These are phyloP conservation scores for Pyrgus malvae DNA, from an alignment of 2,888 invertebrate species.

Conservation along the genomic window DNA sequence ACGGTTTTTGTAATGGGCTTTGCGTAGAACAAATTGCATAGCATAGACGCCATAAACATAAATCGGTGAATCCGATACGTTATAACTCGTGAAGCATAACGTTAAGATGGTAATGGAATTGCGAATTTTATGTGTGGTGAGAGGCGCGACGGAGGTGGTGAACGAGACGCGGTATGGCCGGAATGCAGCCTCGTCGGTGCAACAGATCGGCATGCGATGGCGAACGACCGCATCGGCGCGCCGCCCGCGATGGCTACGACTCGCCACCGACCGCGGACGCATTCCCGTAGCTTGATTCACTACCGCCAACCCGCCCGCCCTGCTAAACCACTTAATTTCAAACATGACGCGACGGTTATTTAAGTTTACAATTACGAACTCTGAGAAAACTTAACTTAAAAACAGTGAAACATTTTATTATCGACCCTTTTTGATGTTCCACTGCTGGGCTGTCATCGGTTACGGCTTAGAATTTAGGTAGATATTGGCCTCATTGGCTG, in stretches of 20 bases:
- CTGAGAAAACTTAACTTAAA: too few species aligned
- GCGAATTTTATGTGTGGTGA: neutral
- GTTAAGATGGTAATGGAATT: neutral
- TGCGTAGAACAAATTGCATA: too few species aligned
- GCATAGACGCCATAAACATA: too few species aligned
- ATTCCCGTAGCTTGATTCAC: constrained; percentile 52
- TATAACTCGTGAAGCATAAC: neutral
- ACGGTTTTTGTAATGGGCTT: too few species aligned
- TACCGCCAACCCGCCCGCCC: constrained; percentile 6
- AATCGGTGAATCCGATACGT: neutral
- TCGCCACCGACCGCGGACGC: constrained; percentile 29
- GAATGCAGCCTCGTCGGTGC: constrained; percentile 56
- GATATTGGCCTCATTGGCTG: too few species aligned
- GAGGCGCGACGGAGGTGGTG: neutral
- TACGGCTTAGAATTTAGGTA: too few species aligned
- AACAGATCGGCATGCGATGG: constrained; percentile 47
- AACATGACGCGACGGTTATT: neutral
- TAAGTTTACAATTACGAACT: too few species aligned
- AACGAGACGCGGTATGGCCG: constrained; percentile 55
- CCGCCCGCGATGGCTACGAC: neutral
- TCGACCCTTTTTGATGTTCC: too few species aligned
- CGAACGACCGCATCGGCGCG: constrained; percentile 51
- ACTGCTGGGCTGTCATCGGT: too few species aligned
- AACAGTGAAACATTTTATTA: too few species aligned
- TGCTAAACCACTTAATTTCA: neutral